These are phyloP conservation scores for Syrista parreyssii DNA, from an alignment of 2,888 invertebrate species.

Conservation along the genomic window DNA sequence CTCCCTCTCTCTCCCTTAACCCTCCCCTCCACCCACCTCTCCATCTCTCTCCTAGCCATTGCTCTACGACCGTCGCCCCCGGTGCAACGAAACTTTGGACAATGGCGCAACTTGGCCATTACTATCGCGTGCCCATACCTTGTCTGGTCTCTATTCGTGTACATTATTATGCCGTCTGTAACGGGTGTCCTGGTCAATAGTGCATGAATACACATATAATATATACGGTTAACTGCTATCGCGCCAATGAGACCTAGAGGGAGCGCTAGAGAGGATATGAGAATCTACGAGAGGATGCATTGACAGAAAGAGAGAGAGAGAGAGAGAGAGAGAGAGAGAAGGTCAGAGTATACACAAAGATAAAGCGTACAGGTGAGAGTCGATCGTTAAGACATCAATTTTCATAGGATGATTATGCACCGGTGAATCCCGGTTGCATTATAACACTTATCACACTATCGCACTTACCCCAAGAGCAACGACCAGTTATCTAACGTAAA, in stretches of 20 bases:
- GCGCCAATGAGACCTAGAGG: no score
- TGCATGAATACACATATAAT: background rate
- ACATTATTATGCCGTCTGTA: background rate
- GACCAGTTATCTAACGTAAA: no score
- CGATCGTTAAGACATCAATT: no score
- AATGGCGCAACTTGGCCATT: constrained; percentile 60
- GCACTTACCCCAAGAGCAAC: no score
- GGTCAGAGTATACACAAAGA: background rate
- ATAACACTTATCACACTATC: no score
- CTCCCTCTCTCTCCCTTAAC: constrained; percentile 3
- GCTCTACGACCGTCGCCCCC: constrained; percentile 18
- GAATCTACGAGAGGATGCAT: no score
- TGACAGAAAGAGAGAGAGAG: background rate
- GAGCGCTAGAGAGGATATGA: no score
- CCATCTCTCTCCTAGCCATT: background rate
- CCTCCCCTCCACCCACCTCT: constrained; percentile 12
- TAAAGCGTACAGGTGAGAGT: no score
- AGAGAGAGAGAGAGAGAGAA: constrained; percentile 1
- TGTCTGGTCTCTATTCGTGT: constrained; percentile 9
- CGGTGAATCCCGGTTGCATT: no score
- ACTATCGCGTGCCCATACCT: constrained; percentile 39
- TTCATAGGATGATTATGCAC: no score
- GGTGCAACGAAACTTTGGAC: constrained; percentile 56
- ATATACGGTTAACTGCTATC: no score
- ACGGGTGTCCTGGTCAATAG: background rate